Percentiles rank a stretch among this genome's conserved stretches.
Conservation (phyloP, 2,113 vertebrate genomes). For the Poeciliopsis turrubarensis region DNA sequence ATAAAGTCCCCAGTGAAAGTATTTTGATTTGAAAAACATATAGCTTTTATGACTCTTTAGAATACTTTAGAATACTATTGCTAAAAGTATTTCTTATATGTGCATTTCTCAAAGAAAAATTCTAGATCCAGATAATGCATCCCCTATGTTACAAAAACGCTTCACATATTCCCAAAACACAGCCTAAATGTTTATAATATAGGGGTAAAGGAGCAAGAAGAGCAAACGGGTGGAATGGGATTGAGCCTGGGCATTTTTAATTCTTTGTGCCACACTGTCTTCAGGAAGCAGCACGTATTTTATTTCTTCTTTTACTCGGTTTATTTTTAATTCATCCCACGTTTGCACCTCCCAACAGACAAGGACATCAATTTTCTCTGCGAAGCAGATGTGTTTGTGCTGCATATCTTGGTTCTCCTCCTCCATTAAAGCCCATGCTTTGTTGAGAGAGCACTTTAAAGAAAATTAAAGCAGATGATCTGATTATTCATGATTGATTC, state of each 20-base stretch:
- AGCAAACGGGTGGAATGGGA: neutral
- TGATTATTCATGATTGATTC: slow-evolving; percentile 64
- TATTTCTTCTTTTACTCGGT: slow-evolving; percentile 14
- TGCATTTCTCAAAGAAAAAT: neutral
- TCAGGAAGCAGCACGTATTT: neutral
- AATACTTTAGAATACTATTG: too few relatives aligned
- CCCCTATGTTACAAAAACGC: neutral
- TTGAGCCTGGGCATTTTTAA: neutral
- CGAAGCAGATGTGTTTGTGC: slow-evolving; percentile 31
- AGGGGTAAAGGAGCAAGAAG: neutral
- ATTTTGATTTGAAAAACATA: too few relatives aligned
- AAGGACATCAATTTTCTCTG: slow-evolving; percentile 57
- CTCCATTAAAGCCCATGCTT: slow-evolving; percentile 53
- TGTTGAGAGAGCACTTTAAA: slow-evolving; percentile 46
- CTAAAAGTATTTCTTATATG: neutral
- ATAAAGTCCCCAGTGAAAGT: too few relatives aligned
- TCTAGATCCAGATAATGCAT: neutral
- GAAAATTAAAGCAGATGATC: slow-evolving; percentile 61
- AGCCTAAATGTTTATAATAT: neutral
- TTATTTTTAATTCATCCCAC: slow-evolving; percentile 40
- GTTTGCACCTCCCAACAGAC: slow-evolving; percentile 41
- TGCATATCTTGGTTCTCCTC: slow-evolving; percentile 41
- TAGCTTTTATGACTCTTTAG: too few relatives aligned
- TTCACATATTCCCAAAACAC: neutral
- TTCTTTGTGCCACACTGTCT: slow-evolving; percentile 23